Conservation (phyloP, 2,113 vertebrate genomes). For the Antechinus stuartii region DNA sequence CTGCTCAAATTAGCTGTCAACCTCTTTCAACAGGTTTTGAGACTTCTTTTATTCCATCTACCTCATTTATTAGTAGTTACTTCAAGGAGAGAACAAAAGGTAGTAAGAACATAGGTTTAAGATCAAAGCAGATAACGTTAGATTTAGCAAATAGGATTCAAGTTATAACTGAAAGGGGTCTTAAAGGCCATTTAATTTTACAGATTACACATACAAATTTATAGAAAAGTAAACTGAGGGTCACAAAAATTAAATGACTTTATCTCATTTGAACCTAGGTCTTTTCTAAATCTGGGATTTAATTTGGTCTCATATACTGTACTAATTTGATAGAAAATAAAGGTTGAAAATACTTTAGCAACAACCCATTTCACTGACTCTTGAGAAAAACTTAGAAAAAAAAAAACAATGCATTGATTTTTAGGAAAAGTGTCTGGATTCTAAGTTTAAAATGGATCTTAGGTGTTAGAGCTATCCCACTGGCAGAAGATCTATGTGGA, state of each 20-base stretch:
- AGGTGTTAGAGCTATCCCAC: neutral
- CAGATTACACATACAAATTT: neutral
- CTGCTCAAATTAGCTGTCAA: neutral
- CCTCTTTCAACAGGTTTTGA: neutral
- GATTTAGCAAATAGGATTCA: neutral
- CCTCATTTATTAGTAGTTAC: neutral
- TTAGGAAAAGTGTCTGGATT: neutral
- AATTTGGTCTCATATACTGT: neutral
- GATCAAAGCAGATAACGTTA: neutral
- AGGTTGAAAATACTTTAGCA: neutral
- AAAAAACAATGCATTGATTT: neutral
- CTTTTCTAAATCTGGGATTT: neutral
- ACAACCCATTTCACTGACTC: neutral
- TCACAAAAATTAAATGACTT: neutral
- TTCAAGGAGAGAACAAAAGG: neutral
- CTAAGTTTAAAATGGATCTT: neutral
- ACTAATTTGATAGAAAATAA: neutral
- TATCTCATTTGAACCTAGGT: neutral
- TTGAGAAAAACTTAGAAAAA: neutral
- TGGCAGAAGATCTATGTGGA: neutral
- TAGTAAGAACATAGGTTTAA: neutral
- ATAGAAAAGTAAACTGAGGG: neutral
- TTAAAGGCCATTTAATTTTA: neutral
- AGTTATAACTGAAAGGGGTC: neutral
- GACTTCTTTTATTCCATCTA: too few relatives aligned